Conservation (phyloP, 2,888 invertebrate genomes). For the Tenthredo amoena region DNA sequence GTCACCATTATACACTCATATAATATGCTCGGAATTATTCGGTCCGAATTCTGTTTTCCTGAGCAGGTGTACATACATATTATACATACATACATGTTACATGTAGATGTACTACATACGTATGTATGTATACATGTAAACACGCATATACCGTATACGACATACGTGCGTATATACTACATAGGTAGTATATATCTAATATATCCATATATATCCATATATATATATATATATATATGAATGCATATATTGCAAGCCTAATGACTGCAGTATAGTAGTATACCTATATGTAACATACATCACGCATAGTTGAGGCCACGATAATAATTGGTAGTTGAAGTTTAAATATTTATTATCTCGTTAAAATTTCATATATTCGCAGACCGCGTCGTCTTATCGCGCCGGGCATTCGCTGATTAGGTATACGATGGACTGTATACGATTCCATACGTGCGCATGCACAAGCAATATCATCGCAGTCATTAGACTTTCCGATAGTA, state of each 20-base stretch:
- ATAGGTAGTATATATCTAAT: too few relatives aligned
- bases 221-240: not conserved
- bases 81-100: too few relatives aligned
- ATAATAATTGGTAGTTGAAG: not conserved
- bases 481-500: not conserved
- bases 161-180: too few relatives aligned
- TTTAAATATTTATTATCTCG: not conserved
- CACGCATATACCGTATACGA: too few relatives aligned
- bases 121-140: too few relatives aligned
- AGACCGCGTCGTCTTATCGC: not conserved
- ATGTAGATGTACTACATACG: too few relatives aligned
- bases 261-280: not conserved
- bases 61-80: too few relatives aligned
- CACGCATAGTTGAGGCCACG: not conserved
- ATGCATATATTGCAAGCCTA: not conserved
- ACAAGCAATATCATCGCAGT: not conserved
- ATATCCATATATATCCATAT: too few relatives aligned
- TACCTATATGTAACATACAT: too few relatives aligned
- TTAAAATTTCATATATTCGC: conserved; percentile 1
- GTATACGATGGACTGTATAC: too few relatives aligned
- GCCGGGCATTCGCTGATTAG: not conserved
- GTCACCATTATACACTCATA: not conserved
- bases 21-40: not conserved
- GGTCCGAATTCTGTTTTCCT: not conserved
- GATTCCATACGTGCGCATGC: not conserved